Percentiles rank a stretch among this genome's conserved stretches.
phyloP scores from a whole-genome alignment of 2,888 invertebrate species.

The Lysandra bellargus region DNA sequence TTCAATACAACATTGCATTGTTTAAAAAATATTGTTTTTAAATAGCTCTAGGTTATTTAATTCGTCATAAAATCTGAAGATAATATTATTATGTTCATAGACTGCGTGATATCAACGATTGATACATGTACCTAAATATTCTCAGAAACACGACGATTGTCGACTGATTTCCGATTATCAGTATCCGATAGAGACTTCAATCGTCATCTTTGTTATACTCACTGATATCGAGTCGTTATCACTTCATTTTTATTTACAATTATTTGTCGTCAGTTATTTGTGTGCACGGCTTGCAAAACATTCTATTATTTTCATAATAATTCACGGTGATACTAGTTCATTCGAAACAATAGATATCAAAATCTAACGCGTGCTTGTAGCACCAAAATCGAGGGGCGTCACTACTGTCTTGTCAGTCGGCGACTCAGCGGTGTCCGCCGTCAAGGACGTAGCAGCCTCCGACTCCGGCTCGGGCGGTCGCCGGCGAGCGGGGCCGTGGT shows the following conservation, averaged over 20 bases:
- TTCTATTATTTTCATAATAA: background rate
- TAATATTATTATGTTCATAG: background rate
- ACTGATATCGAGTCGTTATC: slow-evolving; percentile 39
- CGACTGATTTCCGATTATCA: slow-evolving; percentile 54
- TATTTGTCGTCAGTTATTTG: slow-evolving; percentile 33
- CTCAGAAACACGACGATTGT: slow-evolving; percentile 59
- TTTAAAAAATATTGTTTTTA: background rate
- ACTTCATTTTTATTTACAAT: slow-evolving; percentile 42
- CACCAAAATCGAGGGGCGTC: background rate
- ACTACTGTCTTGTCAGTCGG: slow-evolving; percentile 1
- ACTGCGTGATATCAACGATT: slow-evolving; percentile 48
- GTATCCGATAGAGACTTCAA: slow-evolving; percentile 50
- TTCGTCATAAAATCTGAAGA: background rate
- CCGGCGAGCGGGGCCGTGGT: slow-evolving; percentile 43
- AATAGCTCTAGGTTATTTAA: background rate
- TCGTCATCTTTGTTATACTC: slow-evolving; percentile 55
- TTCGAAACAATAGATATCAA: slow-evolving; percentile 25
- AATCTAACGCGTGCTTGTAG: slow-evolving; percentile 23
- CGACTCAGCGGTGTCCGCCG: slow-evolving; percentile 38
- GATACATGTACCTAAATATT: slow-evolving; percentile 43
- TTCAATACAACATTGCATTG: background rate
- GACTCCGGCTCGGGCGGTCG: slow-evolving; percentile 48
- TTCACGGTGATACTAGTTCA: background rate
- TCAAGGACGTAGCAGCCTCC: slow-evolving; percentile 71
- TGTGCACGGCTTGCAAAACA: background rate